Percentiles rank a stretch among this genome's conserved stretches.
Conservation (phyloP, 1,140 invertebrate species). For the Rhyacophila brunnea region DNA sequence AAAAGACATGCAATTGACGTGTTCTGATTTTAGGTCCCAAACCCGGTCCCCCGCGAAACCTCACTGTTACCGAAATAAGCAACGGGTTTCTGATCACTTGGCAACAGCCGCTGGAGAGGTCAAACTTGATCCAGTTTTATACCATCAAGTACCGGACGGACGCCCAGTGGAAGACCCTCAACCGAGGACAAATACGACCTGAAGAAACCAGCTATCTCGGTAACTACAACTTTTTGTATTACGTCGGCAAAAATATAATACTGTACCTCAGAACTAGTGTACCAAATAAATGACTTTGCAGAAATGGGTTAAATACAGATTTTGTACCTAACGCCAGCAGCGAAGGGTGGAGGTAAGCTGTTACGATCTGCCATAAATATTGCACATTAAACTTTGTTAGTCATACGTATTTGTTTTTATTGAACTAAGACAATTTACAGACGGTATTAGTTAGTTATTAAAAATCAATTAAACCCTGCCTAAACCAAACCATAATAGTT, state of each 20-base stretch:
- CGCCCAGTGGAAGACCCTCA: slow-evolving; percentile 81
- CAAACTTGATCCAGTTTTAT: slow-evolving; percentile 83
- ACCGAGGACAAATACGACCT: slow-evolving; percentile 81
- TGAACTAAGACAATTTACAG: too few species aligned
- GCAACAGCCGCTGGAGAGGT: slow-evolving; percentile 77
- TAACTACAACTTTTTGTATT: slow-evolving; percentile 40
- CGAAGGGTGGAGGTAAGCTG: too few species aligned
- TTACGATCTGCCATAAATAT: too few species aligned
- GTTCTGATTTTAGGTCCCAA: slow-evolving; percentile 69
- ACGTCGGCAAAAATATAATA: background rate
- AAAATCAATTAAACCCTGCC: too few species aligned
- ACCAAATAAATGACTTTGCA: too few species aligned
- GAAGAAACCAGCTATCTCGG: slow-evolving; percentile 85
- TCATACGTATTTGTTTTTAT: too few species aligned
- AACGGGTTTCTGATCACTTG: slow-evolving; percentile 88
- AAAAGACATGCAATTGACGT: too few species aligned
- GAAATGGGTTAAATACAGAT: background rate
- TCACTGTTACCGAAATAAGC: slow-evolving; percentile 81
- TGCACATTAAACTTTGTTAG: too few species aligned
- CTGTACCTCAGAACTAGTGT: too few species aligned
- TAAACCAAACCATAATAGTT: too few species aligned
- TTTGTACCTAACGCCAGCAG: too few species aligned
- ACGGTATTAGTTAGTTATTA: too few species aligned
- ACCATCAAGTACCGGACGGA: slow-evolving; percentile 88
- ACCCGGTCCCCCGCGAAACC: slow-evolving; percentile 82